Evolutionary conservation across 1,140 invertebrate genomes (phyloP).

Genomic region (Drosophila eugracilis): DNA sequence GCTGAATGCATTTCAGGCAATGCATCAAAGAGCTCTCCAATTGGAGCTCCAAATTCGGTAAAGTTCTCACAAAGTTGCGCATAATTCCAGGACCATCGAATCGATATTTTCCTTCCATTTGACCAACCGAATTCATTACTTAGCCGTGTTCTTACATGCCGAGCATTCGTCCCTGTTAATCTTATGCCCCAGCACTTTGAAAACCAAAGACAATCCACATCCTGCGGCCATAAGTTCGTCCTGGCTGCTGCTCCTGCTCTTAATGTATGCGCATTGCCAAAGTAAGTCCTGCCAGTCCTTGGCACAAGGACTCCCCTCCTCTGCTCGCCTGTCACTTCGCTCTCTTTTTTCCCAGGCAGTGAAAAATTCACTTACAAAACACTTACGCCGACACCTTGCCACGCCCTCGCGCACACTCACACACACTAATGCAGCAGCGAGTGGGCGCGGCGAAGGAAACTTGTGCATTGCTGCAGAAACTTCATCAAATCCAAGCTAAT

Average conservation of each 20-base stretch:
- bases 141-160: slow-evolving; percentile 30
- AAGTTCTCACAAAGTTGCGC: slow-evolving; percentile 5
- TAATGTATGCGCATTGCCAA: slow-evolving; percentile 65
- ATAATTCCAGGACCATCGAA: background rate
- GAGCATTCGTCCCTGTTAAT: slow-evolving; percentile 11
- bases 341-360: slow-evolving; percentile 32
- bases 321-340: slow-evolving; percentile 32
- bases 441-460: slow-evolving; percentile 40
- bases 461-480: slow-evolving; percentile 79
- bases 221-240: slow-evolving; percentile 50
- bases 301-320: background rate
- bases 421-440: no score
- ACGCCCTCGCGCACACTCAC: slow-evolving; percentile 30
- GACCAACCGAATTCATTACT: slow-evolving; percentile 42
- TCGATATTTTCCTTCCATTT: slow-evolving; percentile 4
- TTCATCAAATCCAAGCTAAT: slow-evolving; percentile 81
- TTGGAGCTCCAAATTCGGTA: slow-evolving; percentile 15
- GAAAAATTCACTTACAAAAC: slow-evolving; percentile 78
- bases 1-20: slow-evolving; percentile 24
- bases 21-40: slow-evolving; percentile 18
- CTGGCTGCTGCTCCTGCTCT: slow-evolving; percentile 5
- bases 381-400: slow-evolving; percentile 70
- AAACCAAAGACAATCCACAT: slow-evolving; percentile 49
- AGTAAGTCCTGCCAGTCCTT: slow-evolving; percentile 44
- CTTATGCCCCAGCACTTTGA: slow-evolving; percentile 22